Evolutionary conservation across 2,888 invertebrate species (phyloP), one percentile per base, ranked within the genome.

Genomic region (Pyrocoelia pectoralis): DNA sequence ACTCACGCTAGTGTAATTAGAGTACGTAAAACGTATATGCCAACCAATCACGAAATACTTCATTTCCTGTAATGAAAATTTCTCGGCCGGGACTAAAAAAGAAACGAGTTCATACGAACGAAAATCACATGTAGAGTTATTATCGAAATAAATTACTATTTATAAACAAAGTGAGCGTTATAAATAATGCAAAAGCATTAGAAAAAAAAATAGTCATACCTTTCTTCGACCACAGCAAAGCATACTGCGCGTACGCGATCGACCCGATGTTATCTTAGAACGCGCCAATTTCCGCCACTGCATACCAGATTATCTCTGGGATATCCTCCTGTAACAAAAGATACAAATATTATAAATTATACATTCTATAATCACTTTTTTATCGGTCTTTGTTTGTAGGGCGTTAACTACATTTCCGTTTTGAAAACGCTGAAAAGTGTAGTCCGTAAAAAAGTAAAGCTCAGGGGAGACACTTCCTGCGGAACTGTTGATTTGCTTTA

Each of bases 161-260:
- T 46, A 46, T 17, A 24, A 24, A 24, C 24, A 24, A 24, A 24
- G 15, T 6, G n/a, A 5, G 5, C 29, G 8, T 18, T n/a, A 28
- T 29, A 14, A 13, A 12, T 29, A 5, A 24, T 24, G 24, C 24
- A 29, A n/a, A n/a, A n/a, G n/a, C n/a, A n/a, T 28, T 17, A 12
- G 33, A 52, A 58, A 52, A 41, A 40, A 53, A 13, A 10, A 19
- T 28, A 5, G 50, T 38, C 85, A 88, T 85, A 94, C 94, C 93
- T 94, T 94, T 87, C 93, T 92, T 85, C 94, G 91, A 88, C 94
- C 94, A 89, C 94, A 94, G 89, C 94, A 94, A 88, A 94, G 93
- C 94, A 94, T 94, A 88, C 89, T 91, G 85, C 86, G 86, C 84
- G 86, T 85, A 88, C 90, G 90, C 88, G 90, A 90, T 86, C 89